Base-by-base conservation (phyloP, 2,888 invertebrate genomes). In the Stictocephala bisonia region DNA sequence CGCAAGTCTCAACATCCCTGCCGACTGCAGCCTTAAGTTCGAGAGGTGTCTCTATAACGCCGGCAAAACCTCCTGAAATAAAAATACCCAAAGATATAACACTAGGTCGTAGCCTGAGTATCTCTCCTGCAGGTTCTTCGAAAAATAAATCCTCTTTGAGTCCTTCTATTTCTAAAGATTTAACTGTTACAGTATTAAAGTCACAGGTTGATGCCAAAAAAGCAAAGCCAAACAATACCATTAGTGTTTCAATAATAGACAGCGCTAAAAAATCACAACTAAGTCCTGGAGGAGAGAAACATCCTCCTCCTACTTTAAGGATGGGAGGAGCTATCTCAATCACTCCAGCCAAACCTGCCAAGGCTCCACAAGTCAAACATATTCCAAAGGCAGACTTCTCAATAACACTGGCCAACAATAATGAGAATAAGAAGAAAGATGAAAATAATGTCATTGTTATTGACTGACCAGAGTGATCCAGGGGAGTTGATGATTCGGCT, bases 71-170 rank as follows among this genome's bases (percentile, higher is more conserved):
- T 26, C 51, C 64, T 20, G 64, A 72, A 31, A 53, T 64, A 15
- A 64, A 72, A 66, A 51, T 72, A 40, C 72, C 64, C n/a, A 72
- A 72, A 51, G 72, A 72, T 51, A 64, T 64, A 7, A 64, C 64
- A n/a, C 27, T 64, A 35, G 44, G 64, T 3, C 24, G 26, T 15
- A 66, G 66, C 7, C 26, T 72, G 31, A 66, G 64, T 18, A 72
- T 72, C 26, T 72, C 72, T 22, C 64, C 72, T 6, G 40, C 66
- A 15, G 20, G 48, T 64, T 11, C 31, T 13, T 27, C 41, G 1
- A 66, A 66, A 26, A 64, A 29, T 2, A 53, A 51, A 20, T 35
- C 53, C 53, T 31, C 51, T 18, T 24, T 72, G 53, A 64, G 64
- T 9, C 60, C 71, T 13, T 72, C 64, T n/a, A 72, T 51, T 66